Base-by-base conservation (phyloP, 2,113 vertebrate genomes). In the Opisthocomus hoazin region DNA sequence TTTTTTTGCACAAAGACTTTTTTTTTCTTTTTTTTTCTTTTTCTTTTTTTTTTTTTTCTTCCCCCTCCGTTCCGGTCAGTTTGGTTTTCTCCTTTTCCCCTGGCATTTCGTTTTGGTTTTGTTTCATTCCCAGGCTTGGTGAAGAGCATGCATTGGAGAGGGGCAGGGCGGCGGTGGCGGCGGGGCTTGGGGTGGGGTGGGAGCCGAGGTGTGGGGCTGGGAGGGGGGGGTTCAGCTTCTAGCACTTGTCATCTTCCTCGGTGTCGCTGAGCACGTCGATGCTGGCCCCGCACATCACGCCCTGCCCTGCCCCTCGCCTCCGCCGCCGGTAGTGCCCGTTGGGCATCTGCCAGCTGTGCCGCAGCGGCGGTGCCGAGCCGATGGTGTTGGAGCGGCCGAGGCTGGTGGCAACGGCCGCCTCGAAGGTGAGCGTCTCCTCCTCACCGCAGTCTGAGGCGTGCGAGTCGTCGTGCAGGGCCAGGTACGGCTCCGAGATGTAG, bases 401-500 rank as follows among this genome's bases (percentile, higher is more conserved):
- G 96, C 99, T 99, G 79, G 99, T 99, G 50, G 99, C 99, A 58
- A 99, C 98, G 11, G 99, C 99, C 18, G 98, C 99, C 95, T 99
- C 99, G 58, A 99, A 99, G 89, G 99, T 99, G 61, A 99, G 99
- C 8, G 99, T 99, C 95, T 99, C 99, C 97, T 99, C 98, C 94
- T 97, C 96, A 17, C 98, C 98, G 37, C 98, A 98, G 98, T 98
- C 98, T 30, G 98, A 98, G 76, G 98, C 95, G 15, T 98, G 97
- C 74, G 98, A 97, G 92, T 99, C 99, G 91, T 99, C 98, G 15
- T 99, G 99, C 95, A 98, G 98, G 12, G 98, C 98, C 97, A 99
- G 98, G 97, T 99, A 99, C 76, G 99, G 99, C 98, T 99, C 99
- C 0, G 99, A 99, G 97, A 99, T 99, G 98, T 99, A 99, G 75